These are phyloP conservation scores for Gryon sp. DNA, from an alignment of 1,140 invertebrate genomes.

Conservation along the genomic window DNA sequence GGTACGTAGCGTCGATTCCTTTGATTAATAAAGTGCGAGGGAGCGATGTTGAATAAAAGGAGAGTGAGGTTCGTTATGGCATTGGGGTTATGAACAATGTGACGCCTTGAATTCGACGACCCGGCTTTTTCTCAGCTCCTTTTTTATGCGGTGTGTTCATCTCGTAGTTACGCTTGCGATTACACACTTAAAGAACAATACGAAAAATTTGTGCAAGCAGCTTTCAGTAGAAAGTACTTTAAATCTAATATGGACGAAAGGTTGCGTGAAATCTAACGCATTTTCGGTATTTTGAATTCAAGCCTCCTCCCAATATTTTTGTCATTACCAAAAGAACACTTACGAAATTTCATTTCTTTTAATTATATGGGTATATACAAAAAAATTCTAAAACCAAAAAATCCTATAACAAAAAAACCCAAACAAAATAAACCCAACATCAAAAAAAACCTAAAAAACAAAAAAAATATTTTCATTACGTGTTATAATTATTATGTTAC, in stretches of 20 bases:
- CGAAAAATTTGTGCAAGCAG: conserved; percentile 33
- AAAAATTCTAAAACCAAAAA: too few species aligned
- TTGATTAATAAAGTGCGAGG: conserved; percentile 53
- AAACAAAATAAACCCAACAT: too few species aligned
- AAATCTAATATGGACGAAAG: conserved; percentile 19
- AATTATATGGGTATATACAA: too few species aligned
- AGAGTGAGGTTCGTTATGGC: conserved; percentile 35
- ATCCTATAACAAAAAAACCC: too few species aligned
- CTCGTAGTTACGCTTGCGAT: conserved; percentile 29
- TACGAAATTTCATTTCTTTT: too few species aligned
- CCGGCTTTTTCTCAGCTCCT: conserved; percentile 37
- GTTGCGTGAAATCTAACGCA: conserved; percentile 6
- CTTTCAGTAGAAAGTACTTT: conserved; percentile 27
- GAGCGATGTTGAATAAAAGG: conserved; percentile 15
- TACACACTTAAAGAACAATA: conserved; percentile 44
- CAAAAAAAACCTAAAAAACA: too few species aligned
- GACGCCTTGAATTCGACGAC: conserved; percentile 39
- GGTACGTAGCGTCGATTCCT: conserved; percentile 42
- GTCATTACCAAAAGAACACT: too few species aligned
- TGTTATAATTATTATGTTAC: too few species aligned
- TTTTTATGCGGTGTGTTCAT: conserved; percentile 48
- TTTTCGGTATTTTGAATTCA: conserved; percentile 8
- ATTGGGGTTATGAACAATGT: conserved; percentile 51
- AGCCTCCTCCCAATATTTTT: too few species aligned
- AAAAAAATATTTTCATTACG: too few species aligned